Percentiles rank a stretch among this genome's conserved stretches.
These are phyloP conservation scores for Falco cherrug DNA, from an alignment of 2,797 vertebrate species.

Conservation along the genomic window DNA sequence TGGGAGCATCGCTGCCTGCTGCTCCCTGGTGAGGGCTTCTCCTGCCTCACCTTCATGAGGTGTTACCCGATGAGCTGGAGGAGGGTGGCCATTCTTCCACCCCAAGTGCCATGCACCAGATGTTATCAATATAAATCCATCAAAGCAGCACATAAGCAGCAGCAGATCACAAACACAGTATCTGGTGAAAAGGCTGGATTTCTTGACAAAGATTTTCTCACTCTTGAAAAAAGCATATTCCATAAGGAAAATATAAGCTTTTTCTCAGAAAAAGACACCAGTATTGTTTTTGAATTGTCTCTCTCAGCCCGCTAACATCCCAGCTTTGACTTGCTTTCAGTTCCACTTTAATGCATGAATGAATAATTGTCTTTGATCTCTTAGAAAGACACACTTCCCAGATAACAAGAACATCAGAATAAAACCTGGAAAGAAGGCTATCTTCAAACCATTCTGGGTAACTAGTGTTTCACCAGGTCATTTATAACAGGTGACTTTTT, in stretches of 20 bases:
- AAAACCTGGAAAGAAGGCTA: neutral
- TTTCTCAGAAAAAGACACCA: neutral
- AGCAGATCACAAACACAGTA: neutral
- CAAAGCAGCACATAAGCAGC: neutral
- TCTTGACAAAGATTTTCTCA: neutral
- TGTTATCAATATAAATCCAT: neutral
- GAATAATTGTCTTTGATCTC: slow-evolving; percentile 24
- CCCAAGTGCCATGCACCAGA: neutral
- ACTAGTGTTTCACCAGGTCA: neutral
- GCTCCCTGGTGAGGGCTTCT: neutral
- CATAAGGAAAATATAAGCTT: neutral
- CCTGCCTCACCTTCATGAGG: neutral
- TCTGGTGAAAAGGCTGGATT: neutral
- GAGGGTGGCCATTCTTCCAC: neutral
- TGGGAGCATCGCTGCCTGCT: neutral
- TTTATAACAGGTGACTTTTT: neutral
- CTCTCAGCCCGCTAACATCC: slow-evolving; percentile 7
- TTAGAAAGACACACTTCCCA: slow-evolving; percentile 5
- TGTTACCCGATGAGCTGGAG: neutral
- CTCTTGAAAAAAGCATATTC: neutral
- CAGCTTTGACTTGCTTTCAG: slow-evolving; percentile 53
- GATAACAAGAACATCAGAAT: neutral
- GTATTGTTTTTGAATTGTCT: neutral
- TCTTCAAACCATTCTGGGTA: neutral
- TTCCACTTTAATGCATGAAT: slow-evolving; percentile 39